phyloP scores from a whole-genome alignment of 2,113 vertebrate genomes.

The Takifugu flavidus region DNA sequence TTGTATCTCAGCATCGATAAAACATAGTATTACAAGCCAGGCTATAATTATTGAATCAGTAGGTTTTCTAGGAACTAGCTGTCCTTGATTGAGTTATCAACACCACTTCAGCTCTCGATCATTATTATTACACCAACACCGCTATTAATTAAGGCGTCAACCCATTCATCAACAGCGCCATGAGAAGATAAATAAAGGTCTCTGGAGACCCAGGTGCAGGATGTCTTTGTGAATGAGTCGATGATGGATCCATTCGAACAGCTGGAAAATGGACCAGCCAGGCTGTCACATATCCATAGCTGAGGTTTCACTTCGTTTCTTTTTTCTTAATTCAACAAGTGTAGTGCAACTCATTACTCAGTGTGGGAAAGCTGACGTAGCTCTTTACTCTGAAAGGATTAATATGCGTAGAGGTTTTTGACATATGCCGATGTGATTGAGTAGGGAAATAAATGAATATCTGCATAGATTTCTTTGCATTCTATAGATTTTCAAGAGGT shows the following conservation, averaged over 20 bases:
- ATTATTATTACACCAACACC: constrained; percentile 58
- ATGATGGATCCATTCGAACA: constrained; percentile 41
- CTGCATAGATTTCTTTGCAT: neutral
- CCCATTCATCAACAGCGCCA: constrained; percentile 58
- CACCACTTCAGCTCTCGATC: constrained; percentile 51
- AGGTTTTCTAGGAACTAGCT: constrained; percentile 28
- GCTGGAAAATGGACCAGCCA: constrained; percentile 9
- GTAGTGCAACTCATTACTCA: constrained; percentile 19
- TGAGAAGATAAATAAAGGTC: constrained; percentile 57
- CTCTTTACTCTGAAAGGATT: constrained; percentile 34
- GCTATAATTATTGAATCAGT: constrained; percentile 54
- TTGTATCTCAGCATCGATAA: constrained; percentile 35
- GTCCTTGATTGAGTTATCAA: constrained; percentile 69
- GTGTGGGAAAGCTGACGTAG: constrained; percentile 25
- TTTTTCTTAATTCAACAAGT: constrained; percentile 31
- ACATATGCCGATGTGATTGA: constrained; percentile 7
- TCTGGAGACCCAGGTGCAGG: constrained; percentile 24
- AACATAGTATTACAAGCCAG: constrained; percentile 48
- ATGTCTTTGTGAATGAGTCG: constrained; percentile 2
- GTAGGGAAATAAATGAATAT: constrained; percentile 3
- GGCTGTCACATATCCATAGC: constrained; percentile 13
- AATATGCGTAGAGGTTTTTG: constrained; percentile 15
- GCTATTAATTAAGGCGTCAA: constrained; percentile 66
- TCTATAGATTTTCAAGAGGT: neutral
- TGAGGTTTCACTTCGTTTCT: constrained; percentile 33